Evolutionary conservation across 2,888 invertebrate species (phyloP).

Genomic region (Dichetophora obliterata): DNA sequence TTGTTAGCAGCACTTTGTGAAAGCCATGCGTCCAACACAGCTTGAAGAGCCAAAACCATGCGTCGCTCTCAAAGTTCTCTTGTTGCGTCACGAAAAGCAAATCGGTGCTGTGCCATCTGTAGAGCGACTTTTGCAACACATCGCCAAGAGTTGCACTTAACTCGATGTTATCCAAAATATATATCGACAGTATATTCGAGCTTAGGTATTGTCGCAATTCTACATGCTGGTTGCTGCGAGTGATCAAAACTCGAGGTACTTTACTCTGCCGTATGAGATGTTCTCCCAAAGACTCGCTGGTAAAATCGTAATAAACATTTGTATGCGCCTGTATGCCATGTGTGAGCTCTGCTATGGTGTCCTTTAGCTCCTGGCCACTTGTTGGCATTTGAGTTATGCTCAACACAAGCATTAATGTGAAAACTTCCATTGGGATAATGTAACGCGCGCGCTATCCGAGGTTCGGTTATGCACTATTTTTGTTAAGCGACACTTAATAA

Average conservation of each 20-base stretch:
- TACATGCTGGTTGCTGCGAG: not conserved
- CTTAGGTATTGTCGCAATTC: not conserved
- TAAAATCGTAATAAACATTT: not conserved
- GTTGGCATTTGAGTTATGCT: too few species aligned
- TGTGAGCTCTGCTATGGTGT: not conserved
- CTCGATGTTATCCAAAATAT: not conserved
- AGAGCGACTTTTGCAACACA: not conserved
- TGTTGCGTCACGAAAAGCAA: not conserved
- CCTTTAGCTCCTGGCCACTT: not conserved
- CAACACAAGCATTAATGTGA: too few species aligned
- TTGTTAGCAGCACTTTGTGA: slow-evolving; percentile 44
- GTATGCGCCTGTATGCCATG: not conserved
- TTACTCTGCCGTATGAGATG: not conserved
- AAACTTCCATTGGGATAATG: too few species aligned
- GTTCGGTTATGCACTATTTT: too few species aligned
- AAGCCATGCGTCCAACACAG: slow-evolving; percentile 50
- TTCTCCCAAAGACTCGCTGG: not conserved
- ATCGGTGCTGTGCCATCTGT: not conserved
- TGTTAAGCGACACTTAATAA: too few species aligned
- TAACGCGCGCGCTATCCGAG: too few species aligned
- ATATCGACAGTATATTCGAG: not conserved
- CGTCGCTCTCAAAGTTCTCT: not conserved
- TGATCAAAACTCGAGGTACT: slow-evolving; percentile 1
- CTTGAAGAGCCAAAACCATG: slow-evolving; percentile 40
- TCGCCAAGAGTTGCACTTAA: not conserved